These are phyloP conservation scores for Trogon melanurus DNA, from an alignment of 2,113 vertebrate genomes.

Conservation along the genomic window DNA sequence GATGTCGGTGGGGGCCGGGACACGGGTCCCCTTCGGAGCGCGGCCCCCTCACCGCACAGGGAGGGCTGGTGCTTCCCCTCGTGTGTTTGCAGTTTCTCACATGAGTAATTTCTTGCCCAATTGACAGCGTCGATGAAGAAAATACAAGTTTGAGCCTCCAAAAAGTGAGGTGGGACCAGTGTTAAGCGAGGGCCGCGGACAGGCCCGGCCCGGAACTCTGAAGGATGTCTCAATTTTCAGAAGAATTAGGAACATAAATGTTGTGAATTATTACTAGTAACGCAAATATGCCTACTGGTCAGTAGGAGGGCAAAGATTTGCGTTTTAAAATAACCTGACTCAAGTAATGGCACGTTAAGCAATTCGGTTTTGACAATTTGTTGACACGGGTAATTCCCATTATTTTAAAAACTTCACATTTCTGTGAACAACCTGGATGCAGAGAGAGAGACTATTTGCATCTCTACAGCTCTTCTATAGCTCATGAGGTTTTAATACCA, in stretches of 20 bases:
- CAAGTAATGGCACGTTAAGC: background rate
- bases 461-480: background rate
- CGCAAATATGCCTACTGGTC: background rate
- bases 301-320: background rate
- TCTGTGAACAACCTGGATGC: background rate
- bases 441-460: background rate
- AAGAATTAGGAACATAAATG: background rate
- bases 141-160: too few relatives aligned
- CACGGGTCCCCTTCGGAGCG: background rate
- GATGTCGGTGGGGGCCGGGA: too few relatives aligned
- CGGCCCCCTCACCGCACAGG: too few relatives aligned
- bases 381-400: background rate
- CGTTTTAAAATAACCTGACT: background rate
- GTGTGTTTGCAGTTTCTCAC: background rate
- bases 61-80: fast-evolving
- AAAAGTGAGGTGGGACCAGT: too few relatives aligned
- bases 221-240: background rate
- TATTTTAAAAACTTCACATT: background rate
- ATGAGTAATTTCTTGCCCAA: too few relatives aligned
- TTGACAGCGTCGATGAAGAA: too few relatives aligned
- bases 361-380: background rate
- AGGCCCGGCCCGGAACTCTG: background rate
- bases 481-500: background rate
- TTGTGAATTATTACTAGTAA: background rate
- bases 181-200: background rate